Base-by-base conservation (phyloP, 2,797 vertebrate genomes). In the Moxostoma hubbsi region DNA sequence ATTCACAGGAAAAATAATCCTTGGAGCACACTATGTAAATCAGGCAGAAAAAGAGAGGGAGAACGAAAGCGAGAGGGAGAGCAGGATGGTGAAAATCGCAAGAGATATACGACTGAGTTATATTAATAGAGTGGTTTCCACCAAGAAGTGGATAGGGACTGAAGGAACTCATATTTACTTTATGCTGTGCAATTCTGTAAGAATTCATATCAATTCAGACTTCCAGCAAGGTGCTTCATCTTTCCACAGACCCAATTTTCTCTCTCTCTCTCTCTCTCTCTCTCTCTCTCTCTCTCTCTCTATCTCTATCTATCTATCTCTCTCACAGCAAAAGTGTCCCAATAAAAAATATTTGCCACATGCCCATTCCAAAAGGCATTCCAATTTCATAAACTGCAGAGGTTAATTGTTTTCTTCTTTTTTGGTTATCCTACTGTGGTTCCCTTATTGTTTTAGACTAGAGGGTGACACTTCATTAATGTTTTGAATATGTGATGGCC, bases 171-270 rank as follows among this genome's bases (percentile, higher is more conserved):
- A 13, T 58, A 72, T 81, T 81, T 69, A 71, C 67, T 72, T 59
- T n/a, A 63, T n/a, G 65, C 15, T 75, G 16, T 65, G 61, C 77
- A 61, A 72, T 72, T 77, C 68, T 65, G 64, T 10, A 64, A 55
- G 51, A 71, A 75, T 75, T 63, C 47, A 68, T 62, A 65, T 70
- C 57, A 81, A 75, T 81, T 59, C 63, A 9, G 51, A 18, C n/a
- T 80, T 18, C 47, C 53, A 55, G 66, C 55, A 65, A 43, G 16
- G 54, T 51, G 47, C 67, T 79, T 16, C 13, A 55, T 43, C 58
- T 79, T 18, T 16, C 75, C 51, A 12, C 36, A 36, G 36, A 3
- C 36, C 36, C 36, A 36, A 36, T 36, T 4, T 4, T 36, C 36
- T 36, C 4, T 36, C 36, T 4, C 49, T 46, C 58, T 36, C 13